Percentiles rank a stretch among this genome's conserved stretches.
Conservation (phyloP, 1,140 invertebrate species). For the Brachionus sp. region DNA sequence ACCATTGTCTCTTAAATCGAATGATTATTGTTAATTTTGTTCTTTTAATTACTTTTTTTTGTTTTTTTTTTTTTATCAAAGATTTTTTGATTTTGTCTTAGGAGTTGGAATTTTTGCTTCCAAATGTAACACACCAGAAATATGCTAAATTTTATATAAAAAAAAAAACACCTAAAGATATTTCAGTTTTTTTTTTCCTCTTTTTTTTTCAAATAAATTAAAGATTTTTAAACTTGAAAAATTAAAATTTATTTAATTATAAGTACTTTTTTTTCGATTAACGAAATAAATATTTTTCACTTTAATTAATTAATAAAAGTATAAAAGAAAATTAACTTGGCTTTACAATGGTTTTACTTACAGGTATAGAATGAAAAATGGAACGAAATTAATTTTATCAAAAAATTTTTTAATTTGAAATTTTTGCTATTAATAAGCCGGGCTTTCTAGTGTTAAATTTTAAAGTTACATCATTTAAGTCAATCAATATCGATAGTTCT, state of each 20-base stretch:
- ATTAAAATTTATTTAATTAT: not conserved
- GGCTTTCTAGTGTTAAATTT: too few relatives aligned
- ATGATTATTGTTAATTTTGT: not conserved
- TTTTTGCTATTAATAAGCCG: too few relatives aligned
- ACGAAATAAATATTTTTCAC: not conserved
- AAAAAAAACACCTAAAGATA: not conserved
- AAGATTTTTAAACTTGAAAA: not conserved
- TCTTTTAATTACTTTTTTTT: not conserved
- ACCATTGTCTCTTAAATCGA: not conserved
- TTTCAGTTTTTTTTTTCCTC: not conserved
- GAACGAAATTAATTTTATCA: too few relatives aligned
- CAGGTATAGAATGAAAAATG: too few relatives aligned
- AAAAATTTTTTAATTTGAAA: too few relatives aligned
- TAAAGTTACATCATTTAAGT: too few relatives aligned
- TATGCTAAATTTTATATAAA: not conserved
- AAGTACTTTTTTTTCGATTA: not conserved
- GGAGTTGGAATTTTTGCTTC: not conserved
- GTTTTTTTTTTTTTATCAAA: not conserved
- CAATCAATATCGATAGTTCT: too few relatives aligned
- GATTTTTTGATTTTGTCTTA: not conserved
- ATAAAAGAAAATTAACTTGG: too few relatives aligned
- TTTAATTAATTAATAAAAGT: not conserved
- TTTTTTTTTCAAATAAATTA: not conserved
- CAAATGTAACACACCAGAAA: not conserved
- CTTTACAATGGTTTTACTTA: too few relatives aligned